phyloP scores from a whole-genome alignment of 2,113 vertebrate genomes.

The Channa argus region DNA sequence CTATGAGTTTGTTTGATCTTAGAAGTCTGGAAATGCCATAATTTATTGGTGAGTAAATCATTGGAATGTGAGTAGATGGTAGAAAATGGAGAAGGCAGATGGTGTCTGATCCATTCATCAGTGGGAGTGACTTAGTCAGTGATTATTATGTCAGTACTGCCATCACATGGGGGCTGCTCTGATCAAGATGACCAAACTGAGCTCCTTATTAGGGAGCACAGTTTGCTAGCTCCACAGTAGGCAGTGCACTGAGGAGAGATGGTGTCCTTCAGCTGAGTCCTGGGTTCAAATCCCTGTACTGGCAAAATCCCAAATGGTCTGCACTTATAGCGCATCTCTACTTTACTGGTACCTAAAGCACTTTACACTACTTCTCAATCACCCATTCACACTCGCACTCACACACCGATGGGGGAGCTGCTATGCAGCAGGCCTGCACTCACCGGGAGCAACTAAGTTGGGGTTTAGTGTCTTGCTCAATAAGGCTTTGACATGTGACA shows the following conservation, averaged over 20 bases:
- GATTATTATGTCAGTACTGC: slow-evolving; percentile 42
- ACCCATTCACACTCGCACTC: too few relatives aligned
- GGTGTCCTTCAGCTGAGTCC: slow-evolving; percentile 29
- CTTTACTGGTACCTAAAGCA: too few relatives aligned
- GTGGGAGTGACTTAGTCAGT: slow-evolving; percentile 39
- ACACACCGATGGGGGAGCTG: too few relatives aligned
- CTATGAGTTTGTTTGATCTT: slow-evolving; percentile 53
- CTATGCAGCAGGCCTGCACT: too few relatives aligned
- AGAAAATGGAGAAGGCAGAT: slow-evolving; percentile 45
- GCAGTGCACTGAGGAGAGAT: slow-evolving; percentile 4
- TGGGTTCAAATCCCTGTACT: slow-evolving; percentile 18
- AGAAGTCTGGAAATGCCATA: slow-evolving; percentile 53
- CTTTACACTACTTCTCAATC: too few relatives aligned
- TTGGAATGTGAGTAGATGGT: slow-evolving; percentile 35
- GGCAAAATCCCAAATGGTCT: too few relatives aligned
- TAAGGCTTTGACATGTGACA: too few relatives aligned
- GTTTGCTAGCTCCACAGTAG: not conserved
- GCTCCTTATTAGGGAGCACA: slow-evolving; percentile 24
- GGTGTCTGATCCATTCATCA: slow-evolving; percentile 53
- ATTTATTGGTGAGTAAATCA: slow-evolving; percentile 53
- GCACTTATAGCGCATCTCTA: too few relatives aligned
- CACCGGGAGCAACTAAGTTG: too few relatives aligned
- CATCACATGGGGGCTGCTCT: slow-evolving; percentile 8
- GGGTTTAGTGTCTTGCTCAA: too few relatives aligned
- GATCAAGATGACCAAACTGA: slow-evolving; percentile 1